These are phyloP conservation scores for Clusia tigrina DNA, from an alignment of 2,888 invertebrate genomes.

Conservation along the genomic window DNA sequence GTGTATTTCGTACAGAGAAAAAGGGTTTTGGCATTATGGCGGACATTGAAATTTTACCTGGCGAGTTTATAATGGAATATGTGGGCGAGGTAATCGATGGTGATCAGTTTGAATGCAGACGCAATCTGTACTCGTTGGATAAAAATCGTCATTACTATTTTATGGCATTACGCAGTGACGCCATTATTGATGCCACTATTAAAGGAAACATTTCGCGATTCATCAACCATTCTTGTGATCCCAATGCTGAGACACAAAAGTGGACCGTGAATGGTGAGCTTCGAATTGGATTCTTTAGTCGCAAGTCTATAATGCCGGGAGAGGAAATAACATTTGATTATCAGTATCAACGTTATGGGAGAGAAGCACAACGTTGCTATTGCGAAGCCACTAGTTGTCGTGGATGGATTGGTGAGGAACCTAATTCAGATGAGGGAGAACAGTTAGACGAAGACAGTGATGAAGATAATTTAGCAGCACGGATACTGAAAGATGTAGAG, in stretches of 20 bases:
- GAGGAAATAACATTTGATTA: conserved; percentile 99
- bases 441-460: conserved; percentile 59
- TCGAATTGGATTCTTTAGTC: conserved; percentile 96
- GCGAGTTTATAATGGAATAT: conserved; percentile 97
- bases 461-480: conserved; percentile 57
- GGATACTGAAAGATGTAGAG: conserved; percentile 56
- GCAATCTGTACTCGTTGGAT: conserved; percentile 87
- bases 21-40: conserved; percentile 92
- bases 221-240: conserved; percentile 99
- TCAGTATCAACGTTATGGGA: conserved; percentile 95
- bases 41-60: conserved; percentile 64
- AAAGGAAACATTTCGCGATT: conserved; percentile 97
- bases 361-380: conserved; percentile 95
- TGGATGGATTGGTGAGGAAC: conserved; percentile 94
- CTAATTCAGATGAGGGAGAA: conserved; percentile 74
- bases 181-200: conserved; percentile 94
- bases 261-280: conserved; percentile 94
- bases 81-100: conserved; percentile 96
- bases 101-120: conserved; percentile 86
- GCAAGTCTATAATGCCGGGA: conserved; percentile 79
- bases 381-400: conserved; percentile 90
- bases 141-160: conserved; percentile 96
- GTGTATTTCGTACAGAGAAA: conserved; percentile 88
- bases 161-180: conserved; percentile 93
- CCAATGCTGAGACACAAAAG: conserved; percentile 98